These are phyloP conservation scores for Scrobipalpa atriplicella DNA, from an alignment of 2,888 invertebrate species.

Conservation along the genomic window DNA sequence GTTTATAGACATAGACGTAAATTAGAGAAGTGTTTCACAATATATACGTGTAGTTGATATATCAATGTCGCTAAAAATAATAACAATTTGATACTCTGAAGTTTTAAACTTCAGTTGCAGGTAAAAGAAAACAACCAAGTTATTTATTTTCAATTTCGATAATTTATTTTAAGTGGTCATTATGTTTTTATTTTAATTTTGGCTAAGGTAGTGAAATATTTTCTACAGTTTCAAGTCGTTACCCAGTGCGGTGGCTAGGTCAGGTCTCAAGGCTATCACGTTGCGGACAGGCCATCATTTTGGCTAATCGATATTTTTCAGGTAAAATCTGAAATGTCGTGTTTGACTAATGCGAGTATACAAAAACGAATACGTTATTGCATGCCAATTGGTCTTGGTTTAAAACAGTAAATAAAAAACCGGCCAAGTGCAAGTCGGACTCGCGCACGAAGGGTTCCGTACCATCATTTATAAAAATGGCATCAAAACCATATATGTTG, in stretches of 20 bases:
- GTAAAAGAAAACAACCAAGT: neutral
- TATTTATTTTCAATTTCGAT: neutral
- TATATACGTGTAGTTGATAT: neutral
- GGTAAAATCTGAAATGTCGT: neutral
- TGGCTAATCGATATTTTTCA: neutral
- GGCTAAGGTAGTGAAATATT: neutral
- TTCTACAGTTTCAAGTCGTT: conserved; percentile 11
- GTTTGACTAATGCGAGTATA: no score
- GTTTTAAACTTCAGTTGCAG: neutral
- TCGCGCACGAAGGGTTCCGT: no score
- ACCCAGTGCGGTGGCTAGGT: conserved; percentile 6
- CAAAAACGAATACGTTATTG: no score
- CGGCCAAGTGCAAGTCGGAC: no score
- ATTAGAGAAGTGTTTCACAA: neutral
- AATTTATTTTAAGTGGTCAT: neutral
- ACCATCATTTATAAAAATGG: no score
- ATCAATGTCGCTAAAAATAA: neutral
- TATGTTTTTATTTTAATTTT: neutral
- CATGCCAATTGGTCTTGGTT: no score
- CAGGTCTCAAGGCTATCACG: neutral
- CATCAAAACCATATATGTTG: no score
- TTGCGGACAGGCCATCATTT: conserved; percentile 16
- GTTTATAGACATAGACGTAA: neutral
- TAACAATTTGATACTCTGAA: neutral
- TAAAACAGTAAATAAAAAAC: no score